These are phyloP conservation scores for Plecotus auritus DNA, from an alignment of 2,113 vertebrate genomes.

Conservation along the genomic window DNA sequence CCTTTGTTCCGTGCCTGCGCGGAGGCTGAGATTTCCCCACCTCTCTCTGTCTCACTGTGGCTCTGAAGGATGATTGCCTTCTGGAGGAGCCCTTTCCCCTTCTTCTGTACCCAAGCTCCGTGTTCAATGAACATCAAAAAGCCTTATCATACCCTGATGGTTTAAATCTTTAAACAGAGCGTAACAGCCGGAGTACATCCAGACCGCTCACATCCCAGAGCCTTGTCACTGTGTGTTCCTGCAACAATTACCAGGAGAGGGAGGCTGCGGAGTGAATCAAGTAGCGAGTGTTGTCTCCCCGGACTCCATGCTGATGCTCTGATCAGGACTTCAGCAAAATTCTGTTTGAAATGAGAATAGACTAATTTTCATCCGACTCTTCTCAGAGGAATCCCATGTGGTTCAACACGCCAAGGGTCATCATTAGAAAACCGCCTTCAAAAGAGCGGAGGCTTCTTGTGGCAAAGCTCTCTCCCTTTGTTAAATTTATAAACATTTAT, in stretches of 20 bases:
- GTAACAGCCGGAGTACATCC: slow-evolving; percentile 98
- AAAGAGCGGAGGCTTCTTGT: slow-evolving; percentile 88
- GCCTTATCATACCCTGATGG: slow-evolving; percentile 96
- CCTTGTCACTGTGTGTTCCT: slow-evolving; percentile 94
- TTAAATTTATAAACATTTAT: slow-evolving; percentile 97
- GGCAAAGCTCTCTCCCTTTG: slow-evolving; percentile 86
- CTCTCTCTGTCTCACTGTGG: slow-evolving; percentile 88
- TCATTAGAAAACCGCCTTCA: slow-evolving; percentile 98
- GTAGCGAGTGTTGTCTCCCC: slow-evolving; percentile 89
- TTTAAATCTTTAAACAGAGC: slow-evolving; percentile 99
- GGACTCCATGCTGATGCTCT: slow-evolving; percentile 92
- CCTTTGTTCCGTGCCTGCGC: slow-evolving; percentile 90
- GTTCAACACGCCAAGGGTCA: slow-evolving; percentile 97
- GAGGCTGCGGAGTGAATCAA: slow-evolving; percentile 86
- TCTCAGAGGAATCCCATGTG: slow-evolving; percentile 95
- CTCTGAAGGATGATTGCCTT: slow-evolving; percentile 95
- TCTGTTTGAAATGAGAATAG: slow-evolving; percentile 99
- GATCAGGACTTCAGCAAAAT: slow-evolving; percentile 98
- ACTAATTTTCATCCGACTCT: slow-evolving; percentile 98
- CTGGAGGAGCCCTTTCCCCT: slow-evolving; percentile 92
- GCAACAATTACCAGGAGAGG: slow-evolving; percentile 95
- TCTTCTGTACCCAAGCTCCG: slow-evolving; percentile 92
- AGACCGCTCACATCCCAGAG: slow-evolving; percentile 93
- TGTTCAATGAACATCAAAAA: slow-evolving; percentile 99
- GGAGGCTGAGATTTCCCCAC: slow-evolving; percentile 89